A percentile compares a stretch with the other conserved stretches of the same genome.
Evolutionary conservation across 2,113 vertebrate species (phyloP).

Genomic region (Castor canadensis): DNA sequence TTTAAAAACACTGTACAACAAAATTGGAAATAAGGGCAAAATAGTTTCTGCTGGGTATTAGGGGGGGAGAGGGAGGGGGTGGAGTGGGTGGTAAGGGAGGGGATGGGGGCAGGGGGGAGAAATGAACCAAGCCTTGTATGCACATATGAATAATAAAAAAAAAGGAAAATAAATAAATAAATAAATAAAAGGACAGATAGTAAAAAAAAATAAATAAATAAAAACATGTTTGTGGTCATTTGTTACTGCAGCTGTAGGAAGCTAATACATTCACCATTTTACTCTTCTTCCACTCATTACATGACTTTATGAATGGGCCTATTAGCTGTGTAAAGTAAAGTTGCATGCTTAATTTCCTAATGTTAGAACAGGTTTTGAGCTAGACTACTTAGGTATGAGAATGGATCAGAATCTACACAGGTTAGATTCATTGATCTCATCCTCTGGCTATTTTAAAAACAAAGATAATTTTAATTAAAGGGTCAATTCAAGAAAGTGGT

Average conservation of each 20-base stretch:
- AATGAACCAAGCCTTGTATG: too few species aligned
- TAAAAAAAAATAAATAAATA: too few species aligned
- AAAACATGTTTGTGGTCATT: neutral
- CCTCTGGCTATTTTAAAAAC: neutral
- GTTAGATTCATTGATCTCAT: neutral
- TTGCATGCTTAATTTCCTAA: too few species aligned
- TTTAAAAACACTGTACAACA: too few species aligned
- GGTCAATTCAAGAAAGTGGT: neutral
- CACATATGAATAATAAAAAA: too few species aligned
- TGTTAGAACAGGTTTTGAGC: neutral
- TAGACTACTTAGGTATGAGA: neutral
- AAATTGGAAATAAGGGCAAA: too few species aligned
- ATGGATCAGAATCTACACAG: neutral
- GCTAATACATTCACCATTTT: neutral
- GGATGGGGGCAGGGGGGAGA: too few species aligned
- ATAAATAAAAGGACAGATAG: too few species aligned
- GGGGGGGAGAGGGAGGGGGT: too few species aligned
- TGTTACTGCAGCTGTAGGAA: neutral
- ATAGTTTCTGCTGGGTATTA: too few species aligned
- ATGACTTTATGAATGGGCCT: neutral
- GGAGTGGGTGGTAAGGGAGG: too few species aligned
- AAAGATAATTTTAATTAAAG: neutral
- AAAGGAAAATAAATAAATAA: too few species aligned
- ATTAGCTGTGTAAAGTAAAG: neutral
- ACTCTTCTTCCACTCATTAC: neutral